Percentiles rank a stretch among this genome's conserved stretches.
Conservation (phyloP, 2,888 invertebrate genomes). For the Eurois occulta region DNA sequence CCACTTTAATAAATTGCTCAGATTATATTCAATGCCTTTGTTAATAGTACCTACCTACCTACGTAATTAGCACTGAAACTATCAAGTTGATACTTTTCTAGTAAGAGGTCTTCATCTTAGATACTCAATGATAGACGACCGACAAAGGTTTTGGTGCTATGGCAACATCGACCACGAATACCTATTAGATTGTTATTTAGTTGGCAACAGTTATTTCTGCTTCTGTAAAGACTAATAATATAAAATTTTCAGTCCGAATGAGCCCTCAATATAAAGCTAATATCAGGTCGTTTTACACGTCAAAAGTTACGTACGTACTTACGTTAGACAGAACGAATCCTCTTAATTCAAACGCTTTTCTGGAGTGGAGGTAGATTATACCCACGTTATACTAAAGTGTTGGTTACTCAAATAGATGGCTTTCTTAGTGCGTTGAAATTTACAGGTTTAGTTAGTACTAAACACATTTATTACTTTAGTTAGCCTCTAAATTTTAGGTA, state of each 20-base stretch:
- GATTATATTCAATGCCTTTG: background rate
- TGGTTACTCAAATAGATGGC: slow-evolving; percentile 52
- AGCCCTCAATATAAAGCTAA: slow-evolving; percentile 23
- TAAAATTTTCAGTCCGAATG: background rate
- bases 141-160: background rate
- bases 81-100: background rate
- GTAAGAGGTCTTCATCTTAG: background rate
- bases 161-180: background rate
- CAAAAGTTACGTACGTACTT: slow-evolving; percentile 47
- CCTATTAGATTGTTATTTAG: background rate
- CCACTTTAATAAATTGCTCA: background rate
- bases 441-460: slow-evolving; percentile 46
- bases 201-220: slow-evolving; percentile 10
- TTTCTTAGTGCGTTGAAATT: slow-evolving; percentile 48
- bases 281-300: slow-evolving; percentile 39
- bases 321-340: slow-evolving; percentile 53
- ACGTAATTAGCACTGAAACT: background rate
- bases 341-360: slow-evolving; percentile 61
- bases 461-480: slow-evolving; percentile 52
- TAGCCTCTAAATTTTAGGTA: slow-evolving; percentile 27
- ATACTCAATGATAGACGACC: background rate
- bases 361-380: slow-evolving; percentile 54
- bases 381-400: slow-evolving; percentile 51
- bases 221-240: background rate
- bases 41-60: background rate